These are phyloP conservation scores for Melitaea athalia DNA, from an alignment of 2,888 invertebrate species.

Conservation along the genomic window DNA sequence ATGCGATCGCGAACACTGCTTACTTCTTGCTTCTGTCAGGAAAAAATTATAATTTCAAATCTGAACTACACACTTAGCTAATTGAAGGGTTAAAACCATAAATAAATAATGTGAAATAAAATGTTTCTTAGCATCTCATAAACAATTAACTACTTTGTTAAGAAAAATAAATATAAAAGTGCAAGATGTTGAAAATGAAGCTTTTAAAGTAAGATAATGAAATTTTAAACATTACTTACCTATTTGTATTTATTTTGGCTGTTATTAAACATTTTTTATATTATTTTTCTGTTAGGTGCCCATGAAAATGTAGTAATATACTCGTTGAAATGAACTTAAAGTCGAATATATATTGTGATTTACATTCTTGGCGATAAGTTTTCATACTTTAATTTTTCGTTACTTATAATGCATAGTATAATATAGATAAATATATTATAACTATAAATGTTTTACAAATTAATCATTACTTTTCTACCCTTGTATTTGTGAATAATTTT, in stretches of 20 bases:
- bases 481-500: too few relatives aligned
- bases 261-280: not conserved
- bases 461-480: too few relatives aligned
- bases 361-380: not conserved
- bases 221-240: constrained; percentile 4
- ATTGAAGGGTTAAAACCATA: not conserved
- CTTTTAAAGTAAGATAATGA: constrained; percentile 10
- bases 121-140: not conserved
- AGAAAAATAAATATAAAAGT: constrained; percentile 4
- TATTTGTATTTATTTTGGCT: not conserved
- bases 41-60: constrained; percentile 4
- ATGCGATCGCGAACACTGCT: constrained; percentile 24
- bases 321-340: not conserved
- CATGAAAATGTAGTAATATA: not conserved
- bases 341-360: not conserved
- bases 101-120: not conserved
- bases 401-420: too few relatives aligned
- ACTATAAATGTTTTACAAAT: too few relatives aligned
- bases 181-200: constrained; percentile 22
- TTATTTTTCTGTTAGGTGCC: not conserved
- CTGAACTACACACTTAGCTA: not conserved
- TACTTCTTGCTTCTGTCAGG: not conserved
- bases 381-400: too few relatives aligned
- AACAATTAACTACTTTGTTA: not conserved
- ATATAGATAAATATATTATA: too few relatives aligned